A percentile compares a stretch with the other conserved stretches of the same genome.
Evolutionary conservation across 2,113 vertebrate species (phyloP).

Genomic region (Montifringilla adamsi): DNA sequence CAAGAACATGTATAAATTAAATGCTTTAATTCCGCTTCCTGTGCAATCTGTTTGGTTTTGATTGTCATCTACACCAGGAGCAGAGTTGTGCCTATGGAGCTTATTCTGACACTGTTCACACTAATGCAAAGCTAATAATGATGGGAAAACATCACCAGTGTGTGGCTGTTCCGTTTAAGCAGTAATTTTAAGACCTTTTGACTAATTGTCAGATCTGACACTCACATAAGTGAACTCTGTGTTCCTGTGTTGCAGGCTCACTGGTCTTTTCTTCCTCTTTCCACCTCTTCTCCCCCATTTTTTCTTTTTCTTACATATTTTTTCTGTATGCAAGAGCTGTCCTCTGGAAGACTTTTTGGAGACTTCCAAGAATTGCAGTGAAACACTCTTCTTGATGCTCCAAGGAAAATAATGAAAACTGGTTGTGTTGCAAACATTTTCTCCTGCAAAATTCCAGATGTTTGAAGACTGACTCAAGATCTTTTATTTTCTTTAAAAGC

Average conservation of each 20-base stretch:
- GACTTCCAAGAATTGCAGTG: background rate
- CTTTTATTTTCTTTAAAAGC: background rate
- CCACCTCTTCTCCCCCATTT: rapidly evolving
- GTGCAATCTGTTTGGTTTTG: background rate
- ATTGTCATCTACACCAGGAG: background rate
- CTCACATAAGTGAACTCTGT: rapidly evolving
- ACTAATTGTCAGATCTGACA: background rate
- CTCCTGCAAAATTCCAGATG: background rate
- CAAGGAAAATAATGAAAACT: background rate
- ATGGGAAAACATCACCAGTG: background rate
- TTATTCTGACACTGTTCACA: background rate
- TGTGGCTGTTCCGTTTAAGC: background rate
- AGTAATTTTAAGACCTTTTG: background rate
- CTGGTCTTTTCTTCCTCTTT: background rate
- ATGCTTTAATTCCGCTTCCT: background rate
- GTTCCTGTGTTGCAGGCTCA: background rate
- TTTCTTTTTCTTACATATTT: background rate
- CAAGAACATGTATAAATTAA: background rate
- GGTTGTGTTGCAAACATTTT: background rate
- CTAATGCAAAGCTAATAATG: background rate
- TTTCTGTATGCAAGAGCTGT: background rate
- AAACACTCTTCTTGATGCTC: background rate
- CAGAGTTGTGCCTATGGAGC: background rate
- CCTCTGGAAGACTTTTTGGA: background rate
- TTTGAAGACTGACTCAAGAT: background rate